Evolutionary conservation across 2,888 invertebrate genomes (phyloP).

Genomic region (Hemistola chrysoprasaria): DNA sequence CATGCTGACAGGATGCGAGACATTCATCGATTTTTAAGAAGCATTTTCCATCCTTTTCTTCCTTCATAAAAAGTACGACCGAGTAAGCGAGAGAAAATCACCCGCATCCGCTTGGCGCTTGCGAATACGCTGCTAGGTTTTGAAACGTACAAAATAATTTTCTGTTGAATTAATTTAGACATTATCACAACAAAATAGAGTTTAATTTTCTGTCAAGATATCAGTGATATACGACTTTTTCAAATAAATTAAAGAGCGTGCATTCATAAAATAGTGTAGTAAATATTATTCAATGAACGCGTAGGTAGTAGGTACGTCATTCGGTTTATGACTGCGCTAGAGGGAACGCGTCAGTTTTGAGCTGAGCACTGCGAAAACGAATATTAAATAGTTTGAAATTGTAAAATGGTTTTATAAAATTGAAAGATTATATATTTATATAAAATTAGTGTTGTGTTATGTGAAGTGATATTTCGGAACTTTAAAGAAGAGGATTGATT

Average conservation of each 20-base stretch:
- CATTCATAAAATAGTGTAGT: too few relatives aligned
- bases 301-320: too few relatives aligned
- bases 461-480: conserved; percentile 10
- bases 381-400: conserved; percentile 2
- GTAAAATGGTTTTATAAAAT: neutral
- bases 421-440: neutral
- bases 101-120: conserved; percentile 42
- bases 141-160: too few relatives aligned
- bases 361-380: conserved; percentile 5
- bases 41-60: conserved; percentile 35
- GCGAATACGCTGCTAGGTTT: neutral
- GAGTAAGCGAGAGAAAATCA: conserved; percentile 37
- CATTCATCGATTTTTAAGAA: conserved; percentile 68
- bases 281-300: too few relatives aligned
- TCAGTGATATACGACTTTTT: too few relatives aligned
- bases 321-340: too few relatives aligned
- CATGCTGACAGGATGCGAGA: conserved; percentile 76
- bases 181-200: too few relatives aligned
- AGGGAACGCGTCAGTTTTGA: too few relatives aligned
- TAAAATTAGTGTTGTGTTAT: neutral
- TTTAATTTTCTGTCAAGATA: too few relatives aligned
- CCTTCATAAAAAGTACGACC: conserved; percentile 1
- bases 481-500: conserved; percentile 16
- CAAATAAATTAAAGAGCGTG: too few relatives aligned
- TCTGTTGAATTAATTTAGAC: too few relatives aligned